A percentile compares a stretch with the other conserved stretches of the same genome.
Conservation (phyloP, 2,888 invertebrate species). For the Euproctis similis region DNA sequence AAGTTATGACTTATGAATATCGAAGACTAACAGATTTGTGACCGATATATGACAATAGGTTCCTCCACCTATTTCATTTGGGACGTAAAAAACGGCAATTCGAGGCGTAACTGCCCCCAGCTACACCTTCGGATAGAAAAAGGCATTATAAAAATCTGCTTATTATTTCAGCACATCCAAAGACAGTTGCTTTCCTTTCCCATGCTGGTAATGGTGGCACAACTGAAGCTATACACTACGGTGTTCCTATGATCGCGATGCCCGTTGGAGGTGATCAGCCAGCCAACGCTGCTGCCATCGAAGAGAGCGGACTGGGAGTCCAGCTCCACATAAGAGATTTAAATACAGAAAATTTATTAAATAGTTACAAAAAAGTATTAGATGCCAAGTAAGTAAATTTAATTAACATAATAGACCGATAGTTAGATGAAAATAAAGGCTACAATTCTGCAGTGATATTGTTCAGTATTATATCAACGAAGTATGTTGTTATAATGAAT, state of each 20-base stretch:
- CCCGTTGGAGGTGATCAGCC: constrained; percentile 78
- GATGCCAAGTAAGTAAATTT: constrained; percentile 62
- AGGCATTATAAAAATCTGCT: no score
- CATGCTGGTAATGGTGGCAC: constrained; percentile 78
- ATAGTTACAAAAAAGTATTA: constrained; percentile 70
- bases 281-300: constrained; percentile 72
- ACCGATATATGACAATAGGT: no score
- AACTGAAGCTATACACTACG: constrained; percentile 76
- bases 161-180: constrained; percentile 70
- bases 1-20: no score
- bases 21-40: no score
- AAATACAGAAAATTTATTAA: constrained; percentile 64
- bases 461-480: no score
- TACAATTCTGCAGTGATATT: not conserved
- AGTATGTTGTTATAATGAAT: no score
- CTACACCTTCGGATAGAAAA: no score
- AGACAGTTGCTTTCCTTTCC: constrained; percentile 74
- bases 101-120: no score
- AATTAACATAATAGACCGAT: not conserved
- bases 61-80: no score
- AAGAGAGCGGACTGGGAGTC: constrained; percentile 73
- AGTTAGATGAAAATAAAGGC: not conserved
- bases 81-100: no score
- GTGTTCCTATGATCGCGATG: constrained; percentile 76
- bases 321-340: constrained; percentile 60